A percentile compares a stretch with the other conserved stretches of the same genome.
phyloP scores from a whole-genome alignment of 2,113 vertebrate genomes.

The Ondatra zibethicus region DNA sequence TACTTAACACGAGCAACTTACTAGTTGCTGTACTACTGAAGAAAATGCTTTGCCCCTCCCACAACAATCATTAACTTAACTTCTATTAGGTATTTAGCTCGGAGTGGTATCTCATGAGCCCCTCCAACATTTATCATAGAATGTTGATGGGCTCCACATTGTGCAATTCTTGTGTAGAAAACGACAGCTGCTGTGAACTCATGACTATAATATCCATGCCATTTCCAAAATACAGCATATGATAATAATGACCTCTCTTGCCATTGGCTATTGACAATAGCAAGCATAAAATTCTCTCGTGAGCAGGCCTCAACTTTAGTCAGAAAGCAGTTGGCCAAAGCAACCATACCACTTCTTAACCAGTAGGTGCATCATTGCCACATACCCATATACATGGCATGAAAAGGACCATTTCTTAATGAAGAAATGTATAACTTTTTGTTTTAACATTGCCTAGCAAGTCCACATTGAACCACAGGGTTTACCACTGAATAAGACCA shows the following conservation, averaged over 20 bases:
- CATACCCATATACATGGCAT: background rate
- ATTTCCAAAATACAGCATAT: background rate
- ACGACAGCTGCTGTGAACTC: background rate
- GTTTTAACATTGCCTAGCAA: background rate
- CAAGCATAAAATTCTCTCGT: background rate
- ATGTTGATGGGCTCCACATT: background rate
- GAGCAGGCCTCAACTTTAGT: background rate
- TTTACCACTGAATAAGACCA: background rate
- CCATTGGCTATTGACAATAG: background rate
- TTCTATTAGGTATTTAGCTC: background rate
- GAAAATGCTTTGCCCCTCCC: rapidly evolving
- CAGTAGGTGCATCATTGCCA: background rate
- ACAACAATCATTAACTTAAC: background rate
- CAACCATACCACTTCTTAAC: background rate
- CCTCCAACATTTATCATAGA: background rate
- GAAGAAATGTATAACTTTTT: background rate
- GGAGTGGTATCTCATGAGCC: background rate
- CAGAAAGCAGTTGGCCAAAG: background rate
- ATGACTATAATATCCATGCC: background rate
- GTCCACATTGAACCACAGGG: background rate
- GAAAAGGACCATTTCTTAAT: background rate
- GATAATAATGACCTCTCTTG: background rate
- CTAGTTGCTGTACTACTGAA: background rate
- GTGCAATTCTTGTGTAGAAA: no score
- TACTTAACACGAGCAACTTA: background rate